phyloP scores from a whole-genome alignment of 2,888 invertebrate species.

The Anagyrus pseudococci region DNA sequence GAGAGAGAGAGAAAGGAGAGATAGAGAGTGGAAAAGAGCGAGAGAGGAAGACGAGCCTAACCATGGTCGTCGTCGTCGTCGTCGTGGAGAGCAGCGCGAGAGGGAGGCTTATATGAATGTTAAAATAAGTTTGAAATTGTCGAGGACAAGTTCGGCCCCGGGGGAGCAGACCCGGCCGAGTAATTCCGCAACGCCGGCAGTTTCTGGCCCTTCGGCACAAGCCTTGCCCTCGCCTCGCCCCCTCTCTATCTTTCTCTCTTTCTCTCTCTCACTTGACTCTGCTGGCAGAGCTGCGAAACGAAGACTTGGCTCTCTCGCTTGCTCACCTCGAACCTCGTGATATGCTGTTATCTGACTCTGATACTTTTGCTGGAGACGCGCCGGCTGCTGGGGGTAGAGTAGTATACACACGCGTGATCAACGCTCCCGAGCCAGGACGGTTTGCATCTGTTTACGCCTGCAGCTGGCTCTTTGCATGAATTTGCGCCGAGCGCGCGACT shows the following conservation, averaged over 20 bases:
- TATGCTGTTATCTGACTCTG: slow-evolving; percentile 28
- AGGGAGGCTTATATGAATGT: slow-evolving; percentile 61
- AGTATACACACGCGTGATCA: slow-evolving; percentile 18
- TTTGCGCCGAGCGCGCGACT: background rate
- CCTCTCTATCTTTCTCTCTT: slow-evolving; percentile 5
- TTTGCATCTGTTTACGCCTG: slow-evolving; percentile 23
- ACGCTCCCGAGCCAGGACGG: slow-evolving; percentile 7
- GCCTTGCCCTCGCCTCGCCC: background rate
- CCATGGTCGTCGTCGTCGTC: no score
- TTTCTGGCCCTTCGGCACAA: slow-evolving; percentile 55
- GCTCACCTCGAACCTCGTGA: slow-evolving; percentile 18
- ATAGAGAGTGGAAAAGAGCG: background rate
- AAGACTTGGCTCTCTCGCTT: slow-evolving; percentile 4
- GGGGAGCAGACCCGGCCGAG: slow-evolving; percentile 56
- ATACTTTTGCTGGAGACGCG: slow-evolving; percentile 18
- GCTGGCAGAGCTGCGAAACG: background rate
- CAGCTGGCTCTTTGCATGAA: slow-evolving; percentile 15
- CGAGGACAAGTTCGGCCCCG: slow-evolving; percentile 61
- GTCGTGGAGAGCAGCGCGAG: slow-evolving; percentile 33
- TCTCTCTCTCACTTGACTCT: background rate
- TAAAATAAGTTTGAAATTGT: slow-evolving; percentile 63
- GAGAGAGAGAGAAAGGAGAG: slow-evolving; percentile 4
- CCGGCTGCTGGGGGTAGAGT: background rate
- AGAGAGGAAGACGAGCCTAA: no score
- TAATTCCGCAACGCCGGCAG: slow-evolving; percentile 59